These are phyloP conservation scores for Leptopilina drosophilae DNA, from an alignment of 2,888 invertebrate species.

Conservation along the genomic window DNA sequence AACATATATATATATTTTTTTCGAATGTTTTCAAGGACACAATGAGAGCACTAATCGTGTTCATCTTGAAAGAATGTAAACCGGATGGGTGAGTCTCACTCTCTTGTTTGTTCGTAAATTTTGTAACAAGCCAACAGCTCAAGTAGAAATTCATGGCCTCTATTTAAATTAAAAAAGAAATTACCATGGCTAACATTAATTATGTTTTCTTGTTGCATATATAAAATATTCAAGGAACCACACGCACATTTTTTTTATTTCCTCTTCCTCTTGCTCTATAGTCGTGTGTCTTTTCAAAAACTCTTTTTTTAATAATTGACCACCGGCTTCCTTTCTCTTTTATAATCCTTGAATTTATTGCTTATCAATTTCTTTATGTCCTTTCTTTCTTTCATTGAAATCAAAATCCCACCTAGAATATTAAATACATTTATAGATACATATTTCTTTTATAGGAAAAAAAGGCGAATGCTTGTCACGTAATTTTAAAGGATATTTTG, in stretches of 20 bases:
- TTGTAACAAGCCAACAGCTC: constrained; percentile 16
- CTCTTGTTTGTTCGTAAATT: constrained; percentile 16
- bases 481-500: background rate
- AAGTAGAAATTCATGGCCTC: constrained; percentile 26
- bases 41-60: constrained; percentile 11
- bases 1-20: constrained; percentile 5
- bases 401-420: too few species aligned
- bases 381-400: too few species aligned
- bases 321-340: too few species aligned
- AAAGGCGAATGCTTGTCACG: too few species aligned
- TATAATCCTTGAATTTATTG: too few species aligned
- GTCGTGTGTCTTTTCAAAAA: background rate
- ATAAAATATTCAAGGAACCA: constrained; percentile 16
- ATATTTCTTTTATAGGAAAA: too few species aligned
- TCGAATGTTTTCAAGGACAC: constrained; percentile 18
- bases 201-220: constrained; percentile 19
- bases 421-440: too few species aligned
- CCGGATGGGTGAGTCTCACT: constrained; percentile 33
- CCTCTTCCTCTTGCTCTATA: background rate
- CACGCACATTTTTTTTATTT: background rate
- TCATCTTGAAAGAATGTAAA: constrained; percentile 8
- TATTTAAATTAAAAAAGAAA: constrained; percentile 11
- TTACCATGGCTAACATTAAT: constrained; percentile 23
- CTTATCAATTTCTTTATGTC: too few species aligned
- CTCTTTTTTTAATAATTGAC: too few species aligned